Conservation (phyloP, 2,888 invertebrate species). For the Cancer borealis region DNA sequence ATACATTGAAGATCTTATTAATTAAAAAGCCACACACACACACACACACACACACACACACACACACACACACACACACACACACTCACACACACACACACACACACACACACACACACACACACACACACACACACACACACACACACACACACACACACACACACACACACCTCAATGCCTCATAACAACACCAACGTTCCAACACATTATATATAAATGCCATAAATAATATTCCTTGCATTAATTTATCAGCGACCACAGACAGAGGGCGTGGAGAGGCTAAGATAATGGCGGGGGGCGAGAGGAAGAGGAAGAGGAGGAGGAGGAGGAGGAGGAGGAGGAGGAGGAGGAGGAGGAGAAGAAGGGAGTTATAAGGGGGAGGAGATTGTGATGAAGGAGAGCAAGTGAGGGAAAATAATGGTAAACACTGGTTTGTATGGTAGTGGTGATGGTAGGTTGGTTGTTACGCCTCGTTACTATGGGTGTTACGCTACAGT, state of each 20-base stretch:
- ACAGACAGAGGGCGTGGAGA: background rate
- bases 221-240: conserved; percentile 10
- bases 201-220: conserved; percentile 14
- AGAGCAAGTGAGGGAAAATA: conserved; percentile 12
- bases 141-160: background rate
- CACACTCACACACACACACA: background rate
- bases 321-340: background rate
- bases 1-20: no score
- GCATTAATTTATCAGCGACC: background rate
- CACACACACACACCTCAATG: background rate
- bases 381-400: background rate
- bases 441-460: conserved; percentile 34
- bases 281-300: background rate
- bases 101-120: background rate
- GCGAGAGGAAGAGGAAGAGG: background rate
- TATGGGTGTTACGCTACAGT: no score
- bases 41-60: background rate
- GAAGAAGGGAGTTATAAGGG: background rate
- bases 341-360: conserved; percentile 26
- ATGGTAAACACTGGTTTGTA: background rate
- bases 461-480: background rate
- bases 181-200: background rate
- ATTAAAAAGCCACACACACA: background rate
- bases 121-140: background rate
- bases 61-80: background rate